Evolutionary conservation across 2,113 vertebrate species (phyloP), one percentile per base, ranked within the genome.

Genomic region (Tenrec ecaudatus): DNA sequence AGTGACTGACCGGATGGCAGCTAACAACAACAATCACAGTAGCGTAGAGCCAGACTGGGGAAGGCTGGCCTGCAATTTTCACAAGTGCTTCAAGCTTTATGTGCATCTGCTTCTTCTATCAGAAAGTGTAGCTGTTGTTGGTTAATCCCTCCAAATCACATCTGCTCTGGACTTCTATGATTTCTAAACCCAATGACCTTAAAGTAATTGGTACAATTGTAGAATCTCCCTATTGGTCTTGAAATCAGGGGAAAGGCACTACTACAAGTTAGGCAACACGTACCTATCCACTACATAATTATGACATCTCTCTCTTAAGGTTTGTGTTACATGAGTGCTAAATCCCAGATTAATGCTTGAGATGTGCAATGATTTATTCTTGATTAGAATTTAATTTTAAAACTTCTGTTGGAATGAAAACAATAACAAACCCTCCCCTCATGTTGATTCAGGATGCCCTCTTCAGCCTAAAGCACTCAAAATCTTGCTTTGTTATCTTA

Each of bases 381-480:
- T 81, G 93, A 75, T 80, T 40, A 94, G 36, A 58, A 87, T 62
- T 89, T 88, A 90, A 53, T 75, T 92, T 62, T 31, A 94, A 75
- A 62, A 40, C 6, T 33, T 93, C 36, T 71, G 62, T 64, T 92
- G 90, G 69, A 73, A 91, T 91, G 86, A 92, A 64, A 64, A 87
- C 88, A 43, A 62, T 66, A 58, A 8, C 22, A n/a, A 66, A 73
- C 36, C 40, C 33, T 71, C 2, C 89, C 79, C 15, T 4, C 10
- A 6, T 38, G 62, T 3, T 11, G 33, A 84, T 89, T 78, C 87
- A 88, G n/a, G 66, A 36, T 69, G 57, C 68, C 2, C 19, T 95
- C 27, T 29, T 31, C 4, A 43, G n/a, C 0, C 40, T 53, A 66
- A 79, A n/a, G 58, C 2, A 68, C 29, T 90, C 60, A 64, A 88